phyloP scores from a whole-genome alignment of 2,888 invertebrate species.

The Melanophora roralis region DNA sequence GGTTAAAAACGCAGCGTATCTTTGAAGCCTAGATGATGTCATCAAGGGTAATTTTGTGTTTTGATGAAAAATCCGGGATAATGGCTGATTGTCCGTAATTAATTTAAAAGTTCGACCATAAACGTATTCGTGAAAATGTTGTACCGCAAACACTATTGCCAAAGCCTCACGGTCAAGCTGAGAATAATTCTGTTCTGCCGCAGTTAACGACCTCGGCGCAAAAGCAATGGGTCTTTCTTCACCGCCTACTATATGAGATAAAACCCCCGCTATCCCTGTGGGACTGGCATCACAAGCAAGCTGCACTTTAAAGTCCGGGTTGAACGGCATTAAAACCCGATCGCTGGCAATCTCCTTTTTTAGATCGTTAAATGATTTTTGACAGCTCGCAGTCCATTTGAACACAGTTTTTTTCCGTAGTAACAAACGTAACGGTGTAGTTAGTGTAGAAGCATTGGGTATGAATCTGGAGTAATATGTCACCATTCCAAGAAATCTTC shows the following conservation, averaged over 20 bases:
- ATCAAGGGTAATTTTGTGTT: constrained; percentile 49
- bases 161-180: constrained; percentile 22
- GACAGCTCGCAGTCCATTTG: constrained; percentile 37
- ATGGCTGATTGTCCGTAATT: constrained; percentile 23
- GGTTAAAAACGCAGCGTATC: constrained; percentile 54
- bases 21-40: constrained; percentile 38
- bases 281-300: constrained; percentile 48
- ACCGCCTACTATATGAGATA: neutral
- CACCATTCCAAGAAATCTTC: too few species aligned
- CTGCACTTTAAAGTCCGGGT: constrained; percentile 28
- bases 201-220: constrained; percentile 22
- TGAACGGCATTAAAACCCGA: constrained; percentile 36
- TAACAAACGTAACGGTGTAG: too few species aligned
- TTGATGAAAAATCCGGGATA: constrained; percentile 44
- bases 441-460: too few species aligned
- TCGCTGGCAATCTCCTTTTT: constrained; percentile 44
- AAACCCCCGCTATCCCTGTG: neutral
- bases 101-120: too few species aligned
- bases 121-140: constrained; percentile 15
- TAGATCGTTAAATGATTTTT: constrained; percentile 35
- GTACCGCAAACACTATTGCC: constrained; percentile 1
- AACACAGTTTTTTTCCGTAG: too few species aligned
- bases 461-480: too few species aligned
- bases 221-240: neutral
- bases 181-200: constrained; percentile 36